phyloP scores from a whole-genome alignment of 1,140 invertebrate species.

The Formica selysi region DNA sequence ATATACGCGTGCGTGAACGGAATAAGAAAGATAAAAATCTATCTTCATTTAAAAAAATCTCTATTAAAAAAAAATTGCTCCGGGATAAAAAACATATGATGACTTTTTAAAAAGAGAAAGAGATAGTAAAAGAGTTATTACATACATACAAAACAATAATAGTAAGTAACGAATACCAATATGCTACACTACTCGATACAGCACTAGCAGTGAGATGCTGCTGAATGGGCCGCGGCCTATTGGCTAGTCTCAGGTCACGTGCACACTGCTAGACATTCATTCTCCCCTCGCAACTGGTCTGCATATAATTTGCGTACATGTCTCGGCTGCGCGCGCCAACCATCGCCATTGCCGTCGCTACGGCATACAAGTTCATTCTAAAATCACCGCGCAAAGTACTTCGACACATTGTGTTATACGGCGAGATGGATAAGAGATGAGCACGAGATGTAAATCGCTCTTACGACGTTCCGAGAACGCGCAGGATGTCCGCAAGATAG shows the following conservation, averaged over 20 bases:
- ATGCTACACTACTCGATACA: slow-evolving; percentile 43
- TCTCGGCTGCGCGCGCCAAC: slow-evolving; percentile 28
- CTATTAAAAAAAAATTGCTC: too few relatives aligned
- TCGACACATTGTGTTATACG: background rate
- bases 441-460: slow-evolving; percentile 11
- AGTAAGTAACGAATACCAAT: background rate
- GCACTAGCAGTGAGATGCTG: slow-evolving; percentile 63
- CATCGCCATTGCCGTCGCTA: background rate
- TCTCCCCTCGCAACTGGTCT: slow-evolving; percentile 71
- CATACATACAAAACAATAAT: too few relatives aligned
- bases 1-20: slow-evolving; percentile 17
- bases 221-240: slow-evolving; percentile 76
- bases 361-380: slow-evolving; percentile 11
- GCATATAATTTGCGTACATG: slow-evolving; percentile 64
- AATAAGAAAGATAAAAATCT: slow-evolving; percentile 43
- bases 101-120: too few relatives aligned
- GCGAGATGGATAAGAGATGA: background rate
- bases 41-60: too few relatives aligned
- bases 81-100: too few relatives aligned
- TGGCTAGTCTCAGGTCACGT: slow-evolving; percentile 74
- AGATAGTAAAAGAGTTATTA: too few relatives aligned
- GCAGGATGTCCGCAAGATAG: background rate
- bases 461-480: background rate
- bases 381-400: slow-evolving; percentile 18
- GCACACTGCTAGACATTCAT: slow-evolving; percentile 73